Evolutionary conservation across 2,113 vertebrate species (phyloP).

Genomic region (Chamaea fasciata): DNA sequence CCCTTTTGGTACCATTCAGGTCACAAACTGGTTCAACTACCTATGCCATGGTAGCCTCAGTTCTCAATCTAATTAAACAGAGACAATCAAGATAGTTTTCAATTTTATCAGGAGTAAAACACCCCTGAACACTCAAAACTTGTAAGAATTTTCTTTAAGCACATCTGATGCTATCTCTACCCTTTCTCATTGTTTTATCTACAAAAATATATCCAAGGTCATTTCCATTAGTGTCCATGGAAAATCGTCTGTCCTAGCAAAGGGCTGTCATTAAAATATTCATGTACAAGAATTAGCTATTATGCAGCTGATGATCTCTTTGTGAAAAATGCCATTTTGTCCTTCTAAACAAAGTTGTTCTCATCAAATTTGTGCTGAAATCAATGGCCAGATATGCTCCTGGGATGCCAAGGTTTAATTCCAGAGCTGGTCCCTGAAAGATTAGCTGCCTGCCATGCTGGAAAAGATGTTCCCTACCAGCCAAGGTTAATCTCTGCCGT

Average conservation of each 20-base stretch:
- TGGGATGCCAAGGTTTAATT: neutral
- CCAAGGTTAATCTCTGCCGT: neutral
- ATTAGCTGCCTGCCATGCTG: neutral
- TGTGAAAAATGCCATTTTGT: neutral
- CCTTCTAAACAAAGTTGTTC: neutral
- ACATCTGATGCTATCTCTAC: neutral
- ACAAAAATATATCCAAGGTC: neutral
- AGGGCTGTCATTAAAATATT: neutral
- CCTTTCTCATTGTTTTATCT: neutral
- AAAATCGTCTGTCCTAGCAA: neutral
- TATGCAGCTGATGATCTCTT: neutral
- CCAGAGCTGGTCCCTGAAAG: neutral
- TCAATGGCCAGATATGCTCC: neutral
- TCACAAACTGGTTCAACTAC: neutral
- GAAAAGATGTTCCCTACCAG: neutral
- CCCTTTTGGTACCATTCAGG: neutral
- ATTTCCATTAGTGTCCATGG: neutral
- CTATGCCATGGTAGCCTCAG: neutral
- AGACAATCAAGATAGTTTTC: neutral
- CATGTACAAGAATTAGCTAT: neutral
- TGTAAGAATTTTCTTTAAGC: neutral
- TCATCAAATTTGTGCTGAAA: neutral
- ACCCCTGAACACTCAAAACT: accelerated
- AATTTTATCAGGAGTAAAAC: neutral
- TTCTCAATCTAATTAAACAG: neutral